These are phyloP conservation scores for Sycobia sp. DNA, from an alignment of 1,140 invertebrate species.

Conservation along the genomic window DNA sequence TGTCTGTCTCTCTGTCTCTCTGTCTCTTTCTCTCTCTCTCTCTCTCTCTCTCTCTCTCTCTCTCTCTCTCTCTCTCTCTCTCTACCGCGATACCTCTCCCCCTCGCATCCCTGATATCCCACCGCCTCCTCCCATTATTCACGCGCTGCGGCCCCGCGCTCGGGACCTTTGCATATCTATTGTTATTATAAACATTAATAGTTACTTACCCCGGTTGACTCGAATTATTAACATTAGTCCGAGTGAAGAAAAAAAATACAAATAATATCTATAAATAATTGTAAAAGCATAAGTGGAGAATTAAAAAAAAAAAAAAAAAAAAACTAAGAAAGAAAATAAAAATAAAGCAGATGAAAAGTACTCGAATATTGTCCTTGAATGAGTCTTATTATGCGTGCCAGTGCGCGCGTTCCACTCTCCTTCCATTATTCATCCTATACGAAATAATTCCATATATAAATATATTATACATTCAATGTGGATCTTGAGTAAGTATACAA, in stretches of 20 bases:
- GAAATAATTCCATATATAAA: too few species aligned
- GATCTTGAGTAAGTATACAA: too few species aligned
- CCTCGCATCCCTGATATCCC: too few species aligned
- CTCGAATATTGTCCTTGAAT: slow-evolving; percentile 52
- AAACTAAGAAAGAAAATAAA: too few species aligned
- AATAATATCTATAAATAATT: slow-evolving; percentile 57
- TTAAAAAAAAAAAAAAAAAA: slow-evolving; percentile 52
- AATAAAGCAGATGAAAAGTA: too few species aligned
- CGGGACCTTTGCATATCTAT: slow-evolving; percentile 54
- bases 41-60: slow-evolving; percentile 8
- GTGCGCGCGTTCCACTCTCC: too few species aligned
- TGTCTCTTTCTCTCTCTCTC: neutral
- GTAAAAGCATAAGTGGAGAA: slow-evolving; percentile 53
- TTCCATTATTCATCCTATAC: too few species aligned
- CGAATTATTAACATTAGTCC: slow-evolving; percentile 50
- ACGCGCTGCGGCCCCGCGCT: too few species aligned
- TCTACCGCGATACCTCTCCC: too few species aligned
- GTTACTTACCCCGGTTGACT: slow-evolving; percentile 49
- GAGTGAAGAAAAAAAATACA: slow-evolving; percentile 45
- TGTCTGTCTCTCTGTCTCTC: too few species aligned
- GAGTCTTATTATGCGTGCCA: neutral
- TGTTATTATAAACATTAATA: slow-evolving; percentile 51
- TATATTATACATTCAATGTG: too few species aligned
- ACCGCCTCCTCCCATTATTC: slow-evolving; percentile 18
- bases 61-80: too few species aligned